Percentiles rank a stretch among this genome's conserved stretches.
phyloP scores from a whole-genome alignment of 2,797 vertebrate species.

The Arrhamphus sclerolepis region DNA sequence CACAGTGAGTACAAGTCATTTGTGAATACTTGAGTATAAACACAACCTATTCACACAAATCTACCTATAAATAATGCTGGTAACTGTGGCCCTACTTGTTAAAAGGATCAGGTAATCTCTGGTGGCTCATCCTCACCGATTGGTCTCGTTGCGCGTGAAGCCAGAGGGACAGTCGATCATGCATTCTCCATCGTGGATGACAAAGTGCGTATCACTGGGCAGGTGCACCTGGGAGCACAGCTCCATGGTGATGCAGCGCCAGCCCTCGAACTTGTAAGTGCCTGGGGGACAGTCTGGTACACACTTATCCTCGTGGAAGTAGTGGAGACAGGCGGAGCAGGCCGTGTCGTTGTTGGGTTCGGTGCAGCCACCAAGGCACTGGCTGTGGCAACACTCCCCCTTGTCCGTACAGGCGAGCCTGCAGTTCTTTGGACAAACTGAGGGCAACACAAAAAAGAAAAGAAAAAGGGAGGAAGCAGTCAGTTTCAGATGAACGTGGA shows the following conservation, averaged over 20 bases:
- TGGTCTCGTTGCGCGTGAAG: slow-evolving; percentile 89
- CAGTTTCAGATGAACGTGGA: neutral
- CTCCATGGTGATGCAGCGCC: slow-evolving; percentile 95
- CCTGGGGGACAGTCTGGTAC: slow-evolving; percentile 87
- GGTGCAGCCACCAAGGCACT: slow-evolving; percentile 93
- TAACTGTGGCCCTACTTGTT: slow-evolving; percentile 4
- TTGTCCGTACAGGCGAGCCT: slow-evolving; percentile 88
- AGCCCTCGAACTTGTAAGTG: slow-evolving; percentile 96
- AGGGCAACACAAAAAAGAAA: slow-evolving; percentile 60
- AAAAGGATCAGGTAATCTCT: slow-evolving; percentile 20
- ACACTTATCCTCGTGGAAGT: slow-evolving; percentile 88
- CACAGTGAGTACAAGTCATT: slow-evolving; percentile 25
- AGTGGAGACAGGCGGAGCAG: slow-evolving; percentile 93
- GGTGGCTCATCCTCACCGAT: slow-evolving; percentile 82
- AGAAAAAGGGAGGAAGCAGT: slow-evolving; percentile 19
- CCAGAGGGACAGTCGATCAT: slow-evolving; percentile 93
- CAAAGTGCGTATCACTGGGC: slow-evolving; percentile 84
- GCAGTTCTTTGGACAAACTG: slow-evolving; percentile 91
- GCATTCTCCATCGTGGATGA: slow-evolving; percentile 94
- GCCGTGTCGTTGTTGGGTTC: slow-evolving; percentile 86
- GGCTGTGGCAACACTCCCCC: slow-evolving; percentile 92
- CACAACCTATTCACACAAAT: slow-evolving; percentile 8
- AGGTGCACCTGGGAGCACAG: slow-evolving; percentile 88
- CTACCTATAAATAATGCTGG: neutral
- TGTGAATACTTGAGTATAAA: slow-evolving; percentile 25